Base-by-base conservation (phyloP, 2,797 vertebrate species). In the Podargus strigoides region DNA sequence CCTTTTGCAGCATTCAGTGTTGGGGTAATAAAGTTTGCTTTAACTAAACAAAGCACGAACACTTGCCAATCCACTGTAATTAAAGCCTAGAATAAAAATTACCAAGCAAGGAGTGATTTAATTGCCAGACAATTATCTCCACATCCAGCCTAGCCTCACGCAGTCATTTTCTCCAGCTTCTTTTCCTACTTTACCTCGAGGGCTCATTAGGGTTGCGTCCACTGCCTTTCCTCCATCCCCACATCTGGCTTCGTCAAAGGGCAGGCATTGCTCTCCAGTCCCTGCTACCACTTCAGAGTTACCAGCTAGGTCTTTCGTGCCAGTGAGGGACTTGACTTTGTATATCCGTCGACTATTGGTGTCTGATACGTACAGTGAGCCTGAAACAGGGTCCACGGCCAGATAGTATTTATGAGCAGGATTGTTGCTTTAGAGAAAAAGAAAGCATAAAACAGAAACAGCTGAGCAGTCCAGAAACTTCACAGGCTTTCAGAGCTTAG, bases 391-490 rank as follows among this genome's bases (percentile, higher is more conserved):
- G 97, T 99, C 99, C 95, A 99, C 98, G 1, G 99, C 99, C 98
- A 99, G 97, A 97, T 99, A 99, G 98, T 99, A 99, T 97, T 99
- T 99, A 95, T 99, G 99, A 24, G 99, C 99, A 0, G 99, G 99
- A 97, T 99, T 99, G 97, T 99, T 99, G 98, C 99, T 99, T 98
- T 96, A 97, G 93, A 87, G 72, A 96, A 60, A 96, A 92, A 93
- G 96, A 97, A 96, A 95, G 86, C 68, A 96, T 92, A 92, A 72
- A 95, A 92, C 73, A 96, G 87, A 88, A 93, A 94, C 50, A 95
- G 95, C 69, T 95, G 92, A 96, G 95, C 89, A 82, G 79, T 83
- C 94, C 85, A 89, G 86, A 96, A 97, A 91, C 75, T 75, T 96
- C 41, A 82, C 34, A 72, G 93, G 82, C 44, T 90, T 91, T 77